Percentiles rank a stretch among this genome's conserved stretches.
phyloP scores from a whole-genome alignment of 2,113 vertebrate species.

The Catharus fuscescens region DNA sequence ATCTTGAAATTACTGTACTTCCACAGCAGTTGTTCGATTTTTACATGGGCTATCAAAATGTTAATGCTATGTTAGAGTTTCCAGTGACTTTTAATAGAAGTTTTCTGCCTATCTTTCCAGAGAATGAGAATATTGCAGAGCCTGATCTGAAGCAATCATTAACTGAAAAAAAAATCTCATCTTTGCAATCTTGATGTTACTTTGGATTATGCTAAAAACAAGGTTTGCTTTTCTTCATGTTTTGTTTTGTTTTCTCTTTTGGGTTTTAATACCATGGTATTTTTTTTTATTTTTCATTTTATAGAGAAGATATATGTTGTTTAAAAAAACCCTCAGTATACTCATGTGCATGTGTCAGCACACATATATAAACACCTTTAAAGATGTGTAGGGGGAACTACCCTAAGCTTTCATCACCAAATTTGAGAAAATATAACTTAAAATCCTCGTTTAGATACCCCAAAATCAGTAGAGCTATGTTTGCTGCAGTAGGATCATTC shows the following conservation, averaged over 20 bases:
- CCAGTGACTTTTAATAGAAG: slow-evolving; percentile 75
- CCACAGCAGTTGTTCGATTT: slow-evolving; percentile 80
- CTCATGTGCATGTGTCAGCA: not conserved
- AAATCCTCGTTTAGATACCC: slow-evolving; percentile 8
- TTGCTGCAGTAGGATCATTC: slow-evolving; percentile 23
- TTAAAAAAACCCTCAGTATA: not conserved
- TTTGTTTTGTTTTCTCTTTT: slow-evolving; percentile 28
- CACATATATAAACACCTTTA: not conserved
- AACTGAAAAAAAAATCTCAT: slow-evolving; percentile 28
- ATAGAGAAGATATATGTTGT: slow-evolving; percentile 3
- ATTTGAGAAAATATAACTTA: slow-evolving; percentile 37
- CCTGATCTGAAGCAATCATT: slow-evolving; percentile 81
- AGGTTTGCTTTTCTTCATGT: slow-evolving; percentile 34
- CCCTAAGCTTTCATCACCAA: slow-evolving; percentile 8
- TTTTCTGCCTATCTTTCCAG: slow-evolving; percentile 76
- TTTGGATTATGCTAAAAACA: slow-evolving; percentile 48
- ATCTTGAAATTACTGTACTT: too few relatives aligned
- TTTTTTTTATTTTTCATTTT: not conserved
- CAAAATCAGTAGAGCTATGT: slow-evolving; percentile 21
- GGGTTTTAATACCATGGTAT: not conserved
- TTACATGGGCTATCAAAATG: slow-evolving; percentile 78
- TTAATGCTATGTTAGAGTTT: slow-evolving; percentile 68
- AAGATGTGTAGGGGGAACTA: not conserved
- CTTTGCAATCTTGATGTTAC: slow-evolving; percentile 1
- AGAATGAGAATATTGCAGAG: slow-evolving; percentile 81